A percentile compares a stretch with the other conserved stretches of the same genome.
phyloP scores from a whole-genome alignment of 2,113 vertebrate genomes.

The Haliaeetus leucogaster region DNA sequence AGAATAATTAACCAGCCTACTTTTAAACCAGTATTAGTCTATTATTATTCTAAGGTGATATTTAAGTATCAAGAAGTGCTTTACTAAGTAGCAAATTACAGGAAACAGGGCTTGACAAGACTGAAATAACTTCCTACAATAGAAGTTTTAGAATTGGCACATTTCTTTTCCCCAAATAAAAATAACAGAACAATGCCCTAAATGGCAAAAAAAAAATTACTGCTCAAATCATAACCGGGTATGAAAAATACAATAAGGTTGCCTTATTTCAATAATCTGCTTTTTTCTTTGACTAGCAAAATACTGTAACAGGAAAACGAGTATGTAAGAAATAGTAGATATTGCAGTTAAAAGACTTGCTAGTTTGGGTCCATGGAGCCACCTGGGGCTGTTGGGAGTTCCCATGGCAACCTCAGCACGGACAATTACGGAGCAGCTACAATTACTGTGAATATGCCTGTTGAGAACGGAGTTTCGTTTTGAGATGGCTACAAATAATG shows the following conservation, averaged over 20 bases:
- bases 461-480: neutral
- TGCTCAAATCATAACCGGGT: neutral
- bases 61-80: neutral
- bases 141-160: neutral
- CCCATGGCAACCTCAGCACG: slow-evolving; percentile 52
- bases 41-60: neutral
- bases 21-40: neutral
- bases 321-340: neutral
- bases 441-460: slow-evolving; percentile 32
- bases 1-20: neutral
- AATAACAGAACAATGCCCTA: neutral
- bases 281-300: neutral
- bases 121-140: neutral
- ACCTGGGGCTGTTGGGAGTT: slow-evolving; percentile 45
- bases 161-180: neutral
- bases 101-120: neutral
- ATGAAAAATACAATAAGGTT: neutral
- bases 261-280: neutral
- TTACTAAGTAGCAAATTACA: neutral
- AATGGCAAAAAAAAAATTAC: neutral
- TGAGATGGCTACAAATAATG: neutral
- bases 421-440: slow-evolving; percentile 47
- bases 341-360: neutral
- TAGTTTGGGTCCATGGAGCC: slow-evolving; percentile 30
- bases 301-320: neutral